Conservation (phyloP, 1,140 invertebrate species). For the Camponotus floridanus region DNA sequence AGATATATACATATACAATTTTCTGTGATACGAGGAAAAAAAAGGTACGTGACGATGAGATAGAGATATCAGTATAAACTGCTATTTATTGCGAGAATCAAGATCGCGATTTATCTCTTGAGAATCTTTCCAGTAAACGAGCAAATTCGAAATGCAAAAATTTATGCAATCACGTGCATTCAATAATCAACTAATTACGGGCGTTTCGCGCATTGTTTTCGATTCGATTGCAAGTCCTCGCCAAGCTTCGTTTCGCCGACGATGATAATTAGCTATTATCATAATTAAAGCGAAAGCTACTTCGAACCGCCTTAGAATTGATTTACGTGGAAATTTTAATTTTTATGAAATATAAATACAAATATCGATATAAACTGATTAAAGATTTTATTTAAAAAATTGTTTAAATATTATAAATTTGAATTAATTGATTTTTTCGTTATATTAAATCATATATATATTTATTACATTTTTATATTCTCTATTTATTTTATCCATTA, state of each 20-base stretch:
- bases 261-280: conserved; percentile 56
- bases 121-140: conserved; percentile 30
- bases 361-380: not conserved
- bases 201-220: conserved; percentile 46
- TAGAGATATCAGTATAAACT: conserved; percentile 1
- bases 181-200: conserved; percentile 56
- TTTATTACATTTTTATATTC: too few relatives aligned
- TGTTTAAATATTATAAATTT: too few relatives aligned
- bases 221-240: conserved; percentile 16
- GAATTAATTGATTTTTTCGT: too few relatives aligned
- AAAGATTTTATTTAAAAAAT: too few relatives aligned
- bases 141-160: conserved; percentile 60
- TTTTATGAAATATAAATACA: conserved; percentile 8
- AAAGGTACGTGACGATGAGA: not conserved
- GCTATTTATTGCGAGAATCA: conserved; percentile 23
- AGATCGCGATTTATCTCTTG: conserved; percentile 20
- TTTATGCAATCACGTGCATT: conserved; percentile 59
- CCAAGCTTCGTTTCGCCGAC: conserved; percentile 18
- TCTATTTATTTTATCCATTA: too few relatives aligned
- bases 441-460: too few relatives aligned
- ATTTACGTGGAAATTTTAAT: conserved; percentile 31
- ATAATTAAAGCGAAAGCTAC: conserved; percentile 68
- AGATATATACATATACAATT: not conserved
- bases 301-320: conserved; percentile 43
- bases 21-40: too few relatives aligned